Base-by-base conservation (phyloP, 1,140 invertebrate genomes). In the Formica selysi region DNA sequence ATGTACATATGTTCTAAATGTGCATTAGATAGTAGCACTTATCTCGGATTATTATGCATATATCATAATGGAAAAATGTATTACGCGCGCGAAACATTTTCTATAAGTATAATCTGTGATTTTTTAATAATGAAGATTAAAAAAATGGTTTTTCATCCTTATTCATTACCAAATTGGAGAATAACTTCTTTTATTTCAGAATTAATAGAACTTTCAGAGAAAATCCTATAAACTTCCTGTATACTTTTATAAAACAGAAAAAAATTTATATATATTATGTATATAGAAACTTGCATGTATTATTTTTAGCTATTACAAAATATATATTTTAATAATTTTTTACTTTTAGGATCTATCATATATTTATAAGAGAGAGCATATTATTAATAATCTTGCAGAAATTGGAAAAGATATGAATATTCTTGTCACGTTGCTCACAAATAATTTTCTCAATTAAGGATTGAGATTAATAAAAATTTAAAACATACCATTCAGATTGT, bases 371-470 rank as follows among this genome's bases (percentile, higher is more conserved):
- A 10, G 4, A 1, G 13, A 22, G 8, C 19, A 36, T 59, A 57
- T 74, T 73, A 57, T 57, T 32, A 22, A 38, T 5, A 10, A 1
- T 54, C 6, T 0, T 36, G 3, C 13, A 6, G 41, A 41, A 64
- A 29, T 62, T 64, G 2, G 26, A 16, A 19, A 16, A 22, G 6
- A 62, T 44, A 62, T 76, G 2, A 38, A 62, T 44, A 76, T 64
- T 64, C n/a, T 32, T 61, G 32, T 59, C 54, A 22, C 32, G 8
- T 41, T 41, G 6, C 54, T 26, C n/a, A 32, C 32, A 8, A 44
- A 38, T 44, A 61, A n/a, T 76, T 76, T 22, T 16, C 26, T 62
- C 36, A 36, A 26, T 76, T 62, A 51, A 62, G 44, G 8, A 78
- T 78, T 64, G 22, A 38, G 22, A 38, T 26, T 11, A 16, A 64